phyloP scores from a whole-genome alignment of 2,888 invertebrate genomes.

The Rambutsinella grinnellia region DNA sequence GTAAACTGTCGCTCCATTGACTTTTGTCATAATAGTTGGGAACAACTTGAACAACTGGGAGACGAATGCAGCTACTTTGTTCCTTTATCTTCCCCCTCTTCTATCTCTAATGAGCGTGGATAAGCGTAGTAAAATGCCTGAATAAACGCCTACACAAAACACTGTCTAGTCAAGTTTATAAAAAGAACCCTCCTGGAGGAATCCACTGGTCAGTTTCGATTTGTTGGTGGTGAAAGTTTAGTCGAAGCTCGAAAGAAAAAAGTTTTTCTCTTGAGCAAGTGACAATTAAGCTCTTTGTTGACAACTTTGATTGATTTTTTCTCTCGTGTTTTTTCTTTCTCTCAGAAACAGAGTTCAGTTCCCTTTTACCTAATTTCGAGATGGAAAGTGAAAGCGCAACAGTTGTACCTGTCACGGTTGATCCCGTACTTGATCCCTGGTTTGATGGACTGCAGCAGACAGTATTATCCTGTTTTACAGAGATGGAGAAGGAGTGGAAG shows the following conservation, averaged over 20 bases:
- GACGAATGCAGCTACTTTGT: not conserved
- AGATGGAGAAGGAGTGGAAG: constrained; percentile 2
- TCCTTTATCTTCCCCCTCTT: not conserved
- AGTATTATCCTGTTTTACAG: constrained; percentile 18
- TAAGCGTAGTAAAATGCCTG: too few species aligned
- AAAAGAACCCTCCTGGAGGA: constrained; percentile 16
- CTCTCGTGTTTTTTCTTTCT: not conserved
- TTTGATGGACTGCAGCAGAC: constrained; percentile 11
- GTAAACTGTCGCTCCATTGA: constrained; percentile 47
- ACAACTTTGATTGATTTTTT: constrained; percentile 23
- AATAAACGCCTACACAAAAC: constrained; percentile 24
- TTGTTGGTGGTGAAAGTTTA: too few species aligned
- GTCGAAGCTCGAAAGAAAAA: too few species aligned
- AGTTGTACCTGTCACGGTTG: not conserved
- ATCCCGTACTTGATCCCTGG: constrained; percentile 27
- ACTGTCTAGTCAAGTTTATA: constrained; percentile 12
- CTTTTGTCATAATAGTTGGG: constrained; percentile 37
- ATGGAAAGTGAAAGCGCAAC: constrained; percentile 4
- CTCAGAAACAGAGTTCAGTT: not conserved
- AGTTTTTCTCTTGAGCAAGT: too few species aligned
- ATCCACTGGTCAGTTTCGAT: constrained; percentile 25
- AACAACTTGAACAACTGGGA: not conserved
- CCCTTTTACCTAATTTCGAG: not conserved
- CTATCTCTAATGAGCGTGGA: constrained; percentile 39
- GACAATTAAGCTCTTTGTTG: too few species aligned